Conservation (phyloP, 92 coral and sea anemone species). For the Bergia sp. region DNA sequence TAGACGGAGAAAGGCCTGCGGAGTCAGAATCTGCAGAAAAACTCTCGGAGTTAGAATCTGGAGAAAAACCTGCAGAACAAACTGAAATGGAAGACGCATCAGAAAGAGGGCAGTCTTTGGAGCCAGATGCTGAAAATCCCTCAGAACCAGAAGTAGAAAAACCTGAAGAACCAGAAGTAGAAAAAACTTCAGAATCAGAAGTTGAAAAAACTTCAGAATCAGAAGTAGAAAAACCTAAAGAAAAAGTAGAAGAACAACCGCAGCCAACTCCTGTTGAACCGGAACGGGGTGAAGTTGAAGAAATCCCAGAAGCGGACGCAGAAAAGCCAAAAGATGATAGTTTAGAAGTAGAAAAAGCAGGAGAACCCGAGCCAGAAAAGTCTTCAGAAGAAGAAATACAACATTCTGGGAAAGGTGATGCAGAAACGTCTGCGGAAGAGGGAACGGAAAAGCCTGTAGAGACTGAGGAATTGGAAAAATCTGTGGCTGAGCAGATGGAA, state of each 20-base stretch:
- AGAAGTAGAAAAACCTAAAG: conserved; percentile 9
- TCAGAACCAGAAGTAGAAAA: conserved; percentile 6
- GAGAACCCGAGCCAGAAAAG: neutral
- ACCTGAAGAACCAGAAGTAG: neutral
- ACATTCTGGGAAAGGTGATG: neutral
- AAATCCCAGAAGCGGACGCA: neutral
- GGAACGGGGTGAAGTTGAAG: neutral
- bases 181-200: neutral
- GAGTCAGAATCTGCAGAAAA: neutral
- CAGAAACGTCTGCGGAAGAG: neutral
- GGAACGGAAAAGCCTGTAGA: neutral
- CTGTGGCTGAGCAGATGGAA: neutral
- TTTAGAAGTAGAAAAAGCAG: neutral
- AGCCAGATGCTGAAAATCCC: neutral
- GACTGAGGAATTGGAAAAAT: too few species aligned
- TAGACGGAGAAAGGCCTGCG: conserved; percentile 5
- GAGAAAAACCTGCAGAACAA: neutral
- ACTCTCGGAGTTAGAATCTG: neutral
- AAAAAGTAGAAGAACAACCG: neutral
- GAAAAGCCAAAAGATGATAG: neutral
- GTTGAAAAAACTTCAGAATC: neutral
- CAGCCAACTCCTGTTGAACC: neutral
- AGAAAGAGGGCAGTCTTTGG: neutral
- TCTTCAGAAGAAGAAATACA: neutral
- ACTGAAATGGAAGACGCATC: neutral